Evolutionary conservation across 1,140 invertebrate species (phyloP), one percentile per base, ranked within the genome.

Genomic region (Belonocnema kinseyi): DNA sequence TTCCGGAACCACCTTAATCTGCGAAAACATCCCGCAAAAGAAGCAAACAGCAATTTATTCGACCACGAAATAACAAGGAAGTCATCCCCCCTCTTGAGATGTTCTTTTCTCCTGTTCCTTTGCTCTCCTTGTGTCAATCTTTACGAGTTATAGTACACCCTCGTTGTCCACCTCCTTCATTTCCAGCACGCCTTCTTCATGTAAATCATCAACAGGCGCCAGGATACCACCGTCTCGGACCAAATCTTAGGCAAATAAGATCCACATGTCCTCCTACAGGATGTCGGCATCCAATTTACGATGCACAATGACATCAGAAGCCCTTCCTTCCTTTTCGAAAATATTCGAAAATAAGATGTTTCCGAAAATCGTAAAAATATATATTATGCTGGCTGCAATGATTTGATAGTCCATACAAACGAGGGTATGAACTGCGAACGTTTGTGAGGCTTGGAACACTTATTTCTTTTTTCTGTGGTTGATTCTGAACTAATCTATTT

Each of bases 211-310:
- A 76, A 40, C 79, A 88, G 86, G 87, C 87, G 88, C 88, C 87
- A 86, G 85, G 85, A 89, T 52, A 85, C 80, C 54, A 81, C 77
- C 77, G 81, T 86, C 75, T 81, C 78, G 81, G 80, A 79, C 83
- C 73, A 85, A 75, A 85, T 88, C 80, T 85, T 85, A 79, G 79
- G 81, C 83, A 90, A 90, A 90, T 89, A 88, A 88, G 88, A 86
- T 83, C 75, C 90, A 90, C 82, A 80, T 90, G 89, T 83, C 70
- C 72, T 51, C 40, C 56, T 26, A 51, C 66, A 80, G 51, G 73
- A 75, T 76, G 56, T 74, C 54, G 78, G 61, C 74, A 80, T 80
- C 75, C 76, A 81, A 82, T 83, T 85, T 83, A 85, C 75, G 80
- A 83, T 56, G 19, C n/a, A 73, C 74, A 53, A 13, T 33, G 70